Conservation (phyloP, 1,140 invertebrate genomes). For the Drosophila subpulchrella region DNA sequence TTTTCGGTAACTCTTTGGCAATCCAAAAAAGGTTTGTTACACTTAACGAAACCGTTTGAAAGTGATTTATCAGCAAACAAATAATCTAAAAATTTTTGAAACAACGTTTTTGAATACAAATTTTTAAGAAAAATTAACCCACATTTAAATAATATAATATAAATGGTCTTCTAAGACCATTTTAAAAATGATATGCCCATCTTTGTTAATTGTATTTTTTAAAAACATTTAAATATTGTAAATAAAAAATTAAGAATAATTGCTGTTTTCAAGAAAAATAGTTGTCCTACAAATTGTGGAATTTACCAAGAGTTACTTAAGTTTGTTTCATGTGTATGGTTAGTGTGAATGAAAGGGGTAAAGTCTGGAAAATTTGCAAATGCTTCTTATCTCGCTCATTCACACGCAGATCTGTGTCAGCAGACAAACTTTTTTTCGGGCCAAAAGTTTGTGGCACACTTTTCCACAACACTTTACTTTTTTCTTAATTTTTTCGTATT, state of each 20-base stretch:
- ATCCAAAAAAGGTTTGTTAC: constrained; percentile 22
- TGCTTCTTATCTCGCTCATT: constrained; percentile 14
- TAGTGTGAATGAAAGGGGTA: background rate
- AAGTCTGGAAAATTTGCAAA: constrained; percentile 7
- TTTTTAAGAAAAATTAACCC: no score
- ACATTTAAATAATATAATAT: no score
- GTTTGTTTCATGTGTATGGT: background rate
- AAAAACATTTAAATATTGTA: no score
- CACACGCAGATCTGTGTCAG: constrained; percentile 36
- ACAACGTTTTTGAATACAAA: no score
- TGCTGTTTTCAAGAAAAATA: no score
- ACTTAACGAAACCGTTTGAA: background rate
- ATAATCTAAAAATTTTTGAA: no score
- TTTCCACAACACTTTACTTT: constrained; percentile 19
- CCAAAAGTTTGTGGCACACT: constrained; percentile 70
- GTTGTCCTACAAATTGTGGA: no score
- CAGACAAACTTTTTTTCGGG: constrained; percentile 54
- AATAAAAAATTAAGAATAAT: no score
- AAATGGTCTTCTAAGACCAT: no score
- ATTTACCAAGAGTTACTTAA: no score
- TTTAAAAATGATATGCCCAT: no score
- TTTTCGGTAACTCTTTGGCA: constrained; percentile 24
- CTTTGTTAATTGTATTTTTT: no score
- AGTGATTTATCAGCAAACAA: background rate
- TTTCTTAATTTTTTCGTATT: background rate